These are phyloP conservation scores for Drosophila hamatofila DNA, from an alignment of 2,888 invertebrate species.

Conservation along the genomic window DNA sequence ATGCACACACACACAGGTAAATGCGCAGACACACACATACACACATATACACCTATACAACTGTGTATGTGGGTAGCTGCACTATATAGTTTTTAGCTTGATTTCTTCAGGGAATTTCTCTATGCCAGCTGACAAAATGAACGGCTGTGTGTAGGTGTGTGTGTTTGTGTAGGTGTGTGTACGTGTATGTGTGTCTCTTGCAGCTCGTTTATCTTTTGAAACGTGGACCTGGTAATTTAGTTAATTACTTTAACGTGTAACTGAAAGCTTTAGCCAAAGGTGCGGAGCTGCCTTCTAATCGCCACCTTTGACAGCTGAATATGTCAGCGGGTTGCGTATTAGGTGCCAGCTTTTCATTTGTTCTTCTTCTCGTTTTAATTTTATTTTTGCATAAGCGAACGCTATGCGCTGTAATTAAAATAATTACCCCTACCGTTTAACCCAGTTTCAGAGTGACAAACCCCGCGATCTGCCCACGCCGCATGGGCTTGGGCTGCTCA, in stretches of 20 bases:
- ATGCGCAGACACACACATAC: constrained; percentile 25
- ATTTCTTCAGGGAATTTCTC: constrained; percentile 83
- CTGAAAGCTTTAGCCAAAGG: constrained; percentile 58
- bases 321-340: constrained; percentile 56
- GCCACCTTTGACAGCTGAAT: constrained; percentile 56
- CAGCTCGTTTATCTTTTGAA: constrained; percentile 62
- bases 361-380: not conserved
- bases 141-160: constrained; percentile 37
- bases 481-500: constrained; percentile 53
- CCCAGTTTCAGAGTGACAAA: constrained; percentile 64
- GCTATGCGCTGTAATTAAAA: constrained; percentile 75
- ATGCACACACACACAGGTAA: constrained; percentile 31
- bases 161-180: constrained; percentile 16
- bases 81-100: constrained; percentile 83
- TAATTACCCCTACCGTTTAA: constrained; percentile 80
- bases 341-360: constrained; percentile 68
- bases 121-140: constrained; percentile 63
- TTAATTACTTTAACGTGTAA: constrained; percentile 80
- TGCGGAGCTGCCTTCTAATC: constrained; percentile 58
- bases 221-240: constrained; percentile 73
- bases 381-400: constrained; percentile 10
- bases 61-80: constrained; percentile 17
- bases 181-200: constrained; percentile 27
- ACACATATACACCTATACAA: constrained; percentile 3
- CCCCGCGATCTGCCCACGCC: constrained; percentile 1